These are phyloP conservation scores for Loripinus fragilis DNA, from an alignment of 2,888 invertebrate species.

Conservation along the genomic window DNA sequence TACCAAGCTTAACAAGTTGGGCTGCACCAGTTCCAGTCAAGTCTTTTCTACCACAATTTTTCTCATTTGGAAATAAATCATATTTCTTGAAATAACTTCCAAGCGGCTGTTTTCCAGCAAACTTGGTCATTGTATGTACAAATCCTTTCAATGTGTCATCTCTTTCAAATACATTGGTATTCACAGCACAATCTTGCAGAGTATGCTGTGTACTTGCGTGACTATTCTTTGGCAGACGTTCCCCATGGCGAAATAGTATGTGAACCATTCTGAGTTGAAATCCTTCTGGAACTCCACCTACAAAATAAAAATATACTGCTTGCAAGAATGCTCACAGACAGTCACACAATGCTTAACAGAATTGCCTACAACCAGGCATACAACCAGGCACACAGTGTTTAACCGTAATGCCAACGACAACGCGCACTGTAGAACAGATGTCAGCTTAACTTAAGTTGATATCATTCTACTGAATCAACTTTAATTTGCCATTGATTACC, in stretches of 20 bases:
- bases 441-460: too few relatives aligned
- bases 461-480: too few relatives aligned
- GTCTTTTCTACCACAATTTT: conserved; percentile 91
- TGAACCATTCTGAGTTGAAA: conserved; percentile 72
- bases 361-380: too few relatives aligned
- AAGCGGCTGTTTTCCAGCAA: conserved; percentile 83
- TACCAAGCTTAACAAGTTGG: conserved; percentile 92
- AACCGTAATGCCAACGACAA: too few relatives aligned
- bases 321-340: too few relatives aligned
- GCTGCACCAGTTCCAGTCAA: conserved; percentile 92
- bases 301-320: too few relatives aligned
- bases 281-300: conserved; percentile 60
- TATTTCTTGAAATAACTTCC: conserved; percentile 67
- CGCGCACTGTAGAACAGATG: too few relatives aligned
- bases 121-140: conserved; percentile 46
- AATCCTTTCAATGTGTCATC: conserved; percentile 39
- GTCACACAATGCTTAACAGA: too few relatives aligned
- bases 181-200: neutral
- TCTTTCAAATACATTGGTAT: neutral
- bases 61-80: conserved; percentile 73
- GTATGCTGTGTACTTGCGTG: conserved; percentile 87
- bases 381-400: too few relatives aligned
- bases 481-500: too few relatives aligned
- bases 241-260: conserved; percentile 92
- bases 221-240: conserved; percentile 93